Evolutionary conservation across 2,797 vertebrate genomes (phyloP), one percentile per base, ranked within the genome.

Genomic region (Hyperoplus lanceolatus): DNA sequence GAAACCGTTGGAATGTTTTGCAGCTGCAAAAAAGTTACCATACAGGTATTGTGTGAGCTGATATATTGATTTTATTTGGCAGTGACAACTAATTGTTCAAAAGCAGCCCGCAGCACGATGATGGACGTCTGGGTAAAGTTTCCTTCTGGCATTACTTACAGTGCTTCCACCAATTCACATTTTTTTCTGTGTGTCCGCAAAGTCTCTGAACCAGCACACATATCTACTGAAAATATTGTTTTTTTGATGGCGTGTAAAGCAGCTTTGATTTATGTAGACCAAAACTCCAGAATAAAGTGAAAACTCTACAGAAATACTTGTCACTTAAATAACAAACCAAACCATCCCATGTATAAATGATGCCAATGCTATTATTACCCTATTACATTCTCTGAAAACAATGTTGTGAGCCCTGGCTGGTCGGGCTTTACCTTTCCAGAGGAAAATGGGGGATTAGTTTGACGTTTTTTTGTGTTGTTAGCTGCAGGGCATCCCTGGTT

Each of bases 401-500:
- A 13, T 67, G 70, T 65, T 87, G 51, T 86, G 83, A 79, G 80
- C 83, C 70, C 18, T 3, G 80, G 67, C 81, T 79, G 46, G 67
- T 81, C 66, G 39, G 3, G 54, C 36, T 63, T 73, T 49, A 45
- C 68, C 78, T 60, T 75, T 83, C 77, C 77, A 79, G 45, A 67
- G 55, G 9, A 71, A 81, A 80, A 79, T 0, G 14, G 41, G 67
- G 70, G 85, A 88, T 90, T 87, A 41, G 75, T 85, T 68, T 11
- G 15, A 46, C 66, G 46, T 55, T 81, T 85, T 91, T 90, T 89
- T 65, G 75, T 87, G 81, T 75, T 80, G 58, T 77, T 81, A 29
- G 77, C 90, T 73, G 73, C 81, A 12, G 90, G 88, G 83, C 71
- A 81, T 73, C 42, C 38, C 53, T 41, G 8, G 65, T 87, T 85